These are phyloP conservation scores for Holothuria scabra DNA, from an alignment of 53 echinoderm and acorn worm species.

Conservation along the genomic window DNA sequence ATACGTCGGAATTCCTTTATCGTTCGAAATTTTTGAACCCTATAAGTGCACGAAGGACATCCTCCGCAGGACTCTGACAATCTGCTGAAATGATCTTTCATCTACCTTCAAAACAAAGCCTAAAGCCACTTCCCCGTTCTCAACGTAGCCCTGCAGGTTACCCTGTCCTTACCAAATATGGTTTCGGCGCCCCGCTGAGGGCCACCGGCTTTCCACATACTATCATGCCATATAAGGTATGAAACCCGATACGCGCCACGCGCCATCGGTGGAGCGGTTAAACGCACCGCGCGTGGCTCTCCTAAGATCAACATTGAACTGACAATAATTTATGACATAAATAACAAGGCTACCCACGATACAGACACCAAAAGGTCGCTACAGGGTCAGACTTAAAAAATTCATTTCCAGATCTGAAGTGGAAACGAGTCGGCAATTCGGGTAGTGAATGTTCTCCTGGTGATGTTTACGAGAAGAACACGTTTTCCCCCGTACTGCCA, in stretches of 20 bases:
- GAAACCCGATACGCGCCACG: constrained; percentile 33
- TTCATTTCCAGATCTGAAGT: neutral
- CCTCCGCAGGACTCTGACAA: constrained; percentile 12
- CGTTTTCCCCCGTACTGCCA: too few species aligned
- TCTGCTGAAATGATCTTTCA: constrained; percentile 37
- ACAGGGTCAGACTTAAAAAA: constrained; percentile 24
- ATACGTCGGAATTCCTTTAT: too few species aligned
- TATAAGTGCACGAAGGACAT: constrained; percentile 18
- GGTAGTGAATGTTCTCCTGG: too few species aligned
- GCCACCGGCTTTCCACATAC: constrained; percentile 39
- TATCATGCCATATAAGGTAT: constrained; percentile 38
- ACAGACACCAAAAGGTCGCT: constrained; percentile 16
- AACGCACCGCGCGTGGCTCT: constrained; percentile 32
- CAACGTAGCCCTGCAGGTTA: constrained; percentile 4
- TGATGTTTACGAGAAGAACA: too few species aligned
- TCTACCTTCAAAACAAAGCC: constrained; percentile 13
- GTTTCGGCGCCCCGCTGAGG: constrained; percentile 29
- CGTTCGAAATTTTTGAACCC: too few species aligned
- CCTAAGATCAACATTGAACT: constrained; percentile 34
- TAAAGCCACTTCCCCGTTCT: constrained; percentile 6
- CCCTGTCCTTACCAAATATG: constrained; percentile 40
- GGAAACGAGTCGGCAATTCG: too few species aligned
- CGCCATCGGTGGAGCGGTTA: constrained; percentile 12
- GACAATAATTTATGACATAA: constrained; percentile 44
- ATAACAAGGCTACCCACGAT: constrained; percentile 15